Evolutionary conservation across 2,797 vertebrate genomes (phyloP).

Genomic region (Myotis pilosus): DNA sequence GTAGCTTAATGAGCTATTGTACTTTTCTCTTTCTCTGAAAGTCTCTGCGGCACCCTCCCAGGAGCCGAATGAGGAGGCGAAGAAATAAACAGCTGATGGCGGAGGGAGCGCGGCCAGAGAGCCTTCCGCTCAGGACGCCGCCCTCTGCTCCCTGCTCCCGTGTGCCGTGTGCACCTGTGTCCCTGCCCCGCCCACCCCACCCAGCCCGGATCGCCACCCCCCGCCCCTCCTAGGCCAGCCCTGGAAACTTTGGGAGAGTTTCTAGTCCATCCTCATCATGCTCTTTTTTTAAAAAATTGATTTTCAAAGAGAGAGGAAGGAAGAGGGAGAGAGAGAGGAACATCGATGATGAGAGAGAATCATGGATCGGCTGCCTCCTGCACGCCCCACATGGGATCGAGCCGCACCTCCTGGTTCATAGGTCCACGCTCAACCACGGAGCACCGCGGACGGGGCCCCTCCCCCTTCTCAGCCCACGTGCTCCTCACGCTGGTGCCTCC

Average conservation of each 20-base stretch:
- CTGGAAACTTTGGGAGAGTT: accelerated
- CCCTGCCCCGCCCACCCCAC: accelerated
- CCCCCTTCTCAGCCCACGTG: not conserved
- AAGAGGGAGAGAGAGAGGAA: too few species aligned
- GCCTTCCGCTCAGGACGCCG: slow-evolving; percentile 61
- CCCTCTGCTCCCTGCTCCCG: too few species aligned
- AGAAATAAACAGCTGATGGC: slow-evolving; percentile 84
- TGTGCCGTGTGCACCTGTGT: too few species aligned
- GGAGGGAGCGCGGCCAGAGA: slow-evolving; percentile 80
- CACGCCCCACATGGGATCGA: too few species aligned
- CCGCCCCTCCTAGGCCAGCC: not conserved
- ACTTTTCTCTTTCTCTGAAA: slow-evolving; percentile 80
- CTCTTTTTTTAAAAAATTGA: not conserved
- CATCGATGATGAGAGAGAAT: too few species aligned
- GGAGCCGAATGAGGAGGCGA: slow-evolving; percentile 84
- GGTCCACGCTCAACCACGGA: too few species aligned
- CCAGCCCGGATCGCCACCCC: accelerated
- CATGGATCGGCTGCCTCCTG: too few species aligned
- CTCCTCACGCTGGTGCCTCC: accelerated
- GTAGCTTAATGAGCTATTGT: slow-evolving; percentile 86
- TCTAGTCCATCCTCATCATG: too few species aligned
- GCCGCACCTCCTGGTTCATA: too few species aligned
- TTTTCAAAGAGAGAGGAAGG: too few species aligned
- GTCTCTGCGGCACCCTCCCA: slow-evolving; percentile 83
- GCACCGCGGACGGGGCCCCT: too few species aligned